Evolutionary conservation across 2,888 invertebrate genomes (phyloP).

Genomic region (Melipona beecheii): DNA sequence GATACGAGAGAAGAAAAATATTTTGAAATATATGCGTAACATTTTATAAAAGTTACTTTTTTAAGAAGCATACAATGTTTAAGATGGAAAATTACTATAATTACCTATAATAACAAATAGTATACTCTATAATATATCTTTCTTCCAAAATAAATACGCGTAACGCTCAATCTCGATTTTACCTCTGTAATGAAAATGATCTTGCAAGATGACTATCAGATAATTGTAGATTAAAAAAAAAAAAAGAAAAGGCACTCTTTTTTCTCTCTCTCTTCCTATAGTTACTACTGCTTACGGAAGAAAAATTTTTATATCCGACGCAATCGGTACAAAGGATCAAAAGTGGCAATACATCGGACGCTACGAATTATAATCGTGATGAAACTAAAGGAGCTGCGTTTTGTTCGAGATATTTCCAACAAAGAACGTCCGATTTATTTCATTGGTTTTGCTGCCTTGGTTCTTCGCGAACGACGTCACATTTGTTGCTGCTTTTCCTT

Average conservation of each 20-base stretch:
- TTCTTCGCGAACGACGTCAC: neutral
- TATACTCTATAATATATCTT: too few relatives aligned
- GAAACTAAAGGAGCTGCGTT: neutral
- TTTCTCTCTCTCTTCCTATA: too few relatives aligned
- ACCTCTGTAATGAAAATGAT: neutral
- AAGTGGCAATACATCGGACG: neutral
- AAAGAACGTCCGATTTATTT: neutral
- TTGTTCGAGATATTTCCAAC: neutral
- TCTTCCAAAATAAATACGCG: too few relatives aligned
- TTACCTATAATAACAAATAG: too few relatives aligned
- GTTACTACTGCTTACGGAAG: neutral
- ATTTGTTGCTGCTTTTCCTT: neutral
- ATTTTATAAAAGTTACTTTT: too few relatives aligned
- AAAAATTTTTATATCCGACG: slow-evolving; percentile 7
- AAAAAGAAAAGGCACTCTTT: neutral
- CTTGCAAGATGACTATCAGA: neutral
- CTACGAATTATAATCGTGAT: neutral
- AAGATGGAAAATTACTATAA: too few relatives aligned
- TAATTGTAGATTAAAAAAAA: neutral
- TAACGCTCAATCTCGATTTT: neutral
- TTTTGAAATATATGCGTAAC: too few relatives aligned
- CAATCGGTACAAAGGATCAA: neutral
- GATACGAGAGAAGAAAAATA: too few relatives aligned
- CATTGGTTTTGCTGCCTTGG: neutral
- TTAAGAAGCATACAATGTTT: too few relatives aligned